Conservation (phyloP, 2,797 vertebrate genomes). For the Gallinago stenura region DNA sequence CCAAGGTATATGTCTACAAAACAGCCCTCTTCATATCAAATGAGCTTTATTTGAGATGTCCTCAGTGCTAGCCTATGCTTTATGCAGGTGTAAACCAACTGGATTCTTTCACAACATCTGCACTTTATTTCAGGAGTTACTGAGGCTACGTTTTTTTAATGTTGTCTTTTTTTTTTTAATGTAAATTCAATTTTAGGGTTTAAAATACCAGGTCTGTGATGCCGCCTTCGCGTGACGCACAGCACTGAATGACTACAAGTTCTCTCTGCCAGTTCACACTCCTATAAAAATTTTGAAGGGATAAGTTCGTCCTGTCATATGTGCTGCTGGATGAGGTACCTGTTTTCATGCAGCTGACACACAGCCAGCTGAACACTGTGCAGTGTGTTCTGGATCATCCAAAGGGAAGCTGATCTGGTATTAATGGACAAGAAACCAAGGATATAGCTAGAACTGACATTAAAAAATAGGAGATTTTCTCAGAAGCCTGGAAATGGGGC, state of each 20-base stretch:
- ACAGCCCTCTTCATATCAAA: not conserved
- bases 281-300: not conserved
- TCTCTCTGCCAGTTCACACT: not conserved
- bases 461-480: not conserved
- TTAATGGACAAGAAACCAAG: not conserved
- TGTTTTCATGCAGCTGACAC: not conserved
- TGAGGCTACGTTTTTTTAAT: rapidly evolving
- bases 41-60: not conserved
- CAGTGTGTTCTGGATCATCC: not conserved
- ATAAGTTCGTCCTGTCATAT: not conserved
- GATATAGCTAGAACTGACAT: not conserved
- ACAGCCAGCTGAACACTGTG: not conserved
- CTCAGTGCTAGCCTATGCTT: not conserved
- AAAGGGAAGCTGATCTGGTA: not conserved
- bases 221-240: not conserved
- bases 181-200: not conserved
- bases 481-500: not conserved
- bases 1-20: not conserved
- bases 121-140: not conserved
- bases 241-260: not conserved
- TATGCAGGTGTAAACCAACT: not conserved
- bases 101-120: not conserved
- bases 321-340: not conserved
- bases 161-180: not conserved
- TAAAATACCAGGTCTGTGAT: not conserved